These are phyloP conservation scores for Acronicta leporina DNA, from an alignment of 2,888 invertebrate genomes.

Conservation along the genomic window DNA sequence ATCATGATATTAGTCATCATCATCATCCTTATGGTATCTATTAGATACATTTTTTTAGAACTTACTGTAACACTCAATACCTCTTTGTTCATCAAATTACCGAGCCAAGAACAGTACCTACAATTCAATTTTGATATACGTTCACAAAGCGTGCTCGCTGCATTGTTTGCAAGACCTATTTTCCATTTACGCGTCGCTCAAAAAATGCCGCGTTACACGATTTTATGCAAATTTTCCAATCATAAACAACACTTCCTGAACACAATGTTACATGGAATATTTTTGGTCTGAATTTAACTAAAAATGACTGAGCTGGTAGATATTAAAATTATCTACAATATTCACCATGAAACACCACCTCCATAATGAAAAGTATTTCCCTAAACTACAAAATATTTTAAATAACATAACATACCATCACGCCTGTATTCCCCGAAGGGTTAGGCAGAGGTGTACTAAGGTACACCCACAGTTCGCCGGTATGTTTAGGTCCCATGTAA, in stretches of 20 bases:
- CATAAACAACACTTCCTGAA: conserved; percentile 66
- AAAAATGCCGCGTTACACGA: conserved; percentile 63
- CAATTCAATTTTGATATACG: conserved; percentile 70
- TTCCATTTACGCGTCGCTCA: conserved; percentile 55
- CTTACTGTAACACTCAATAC: background rate
- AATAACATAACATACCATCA: too few relatives aligned
- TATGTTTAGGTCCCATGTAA: too few relatives aligned
- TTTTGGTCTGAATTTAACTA: conserved; percentile 40
- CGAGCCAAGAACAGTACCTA: conserved; percentile 50
- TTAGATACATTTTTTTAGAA: too few relatives aligned
- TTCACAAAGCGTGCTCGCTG: conserved; percentile 59
- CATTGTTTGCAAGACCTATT: conserved; percentile 63
- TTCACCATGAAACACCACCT: conserved; percentile 34
- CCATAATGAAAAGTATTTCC: conserved; percentile 49
- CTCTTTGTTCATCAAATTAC: conserved; percentile 61
- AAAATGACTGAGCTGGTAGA: conserved; percentile 15
- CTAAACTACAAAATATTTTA: too few relatives aligned
- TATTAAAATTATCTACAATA: conserved; percentile 34
- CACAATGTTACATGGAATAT: conserved; percentile 16
- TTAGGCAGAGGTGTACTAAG: too few relatives aligned
- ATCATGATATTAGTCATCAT: too few relatives aligned
- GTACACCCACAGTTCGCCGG: too few relatives aligned
- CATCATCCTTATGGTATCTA: too few relatives aligned
- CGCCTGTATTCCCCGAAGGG: too few relatives aligned
- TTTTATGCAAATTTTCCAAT: conserved; percentile 69